These are phyloP conservation scores for Pyrrhia umbra DNA, from an alignment of 2,888 invertebrate genomes.

Conservation along the genomic window DNA sequence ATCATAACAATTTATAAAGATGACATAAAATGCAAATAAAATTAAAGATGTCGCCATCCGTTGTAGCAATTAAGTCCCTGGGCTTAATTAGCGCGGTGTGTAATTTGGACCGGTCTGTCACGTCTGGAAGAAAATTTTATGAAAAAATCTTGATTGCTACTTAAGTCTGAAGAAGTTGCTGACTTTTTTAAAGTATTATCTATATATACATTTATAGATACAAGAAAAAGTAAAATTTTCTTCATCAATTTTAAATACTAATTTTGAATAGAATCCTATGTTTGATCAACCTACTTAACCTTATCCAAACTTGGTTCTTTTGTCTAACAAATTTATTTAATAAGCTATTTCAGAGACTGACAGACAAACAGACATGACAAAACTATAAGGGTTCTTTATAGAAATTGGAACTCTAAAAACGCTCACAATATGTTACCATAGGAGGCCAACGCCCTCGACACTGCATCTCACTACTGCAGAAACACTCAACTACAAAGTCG, in stretches of 20 bases:
- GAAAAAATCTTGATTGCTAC: slow-evolving; percentile 29
- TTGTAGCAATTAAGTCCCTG: slow-evolving; percentile 53
- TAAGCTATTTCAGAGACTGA: no score
- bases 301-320: no score
- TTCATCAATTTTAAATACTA: no score
- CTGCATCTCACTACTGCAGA: slow-evolving; percentile 31
- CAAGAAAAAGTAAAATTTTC: no score
- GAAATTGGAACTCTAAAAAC: no score
- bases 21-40: slow-evolving; percentile 56
- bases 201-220: not conserved
- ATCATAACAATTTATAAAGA: slow-evolving; percentile 47
- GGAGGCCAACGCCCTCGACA: slow-evolving; percentile 25
- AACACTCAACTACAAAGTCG: slow-evolving; percentile 32
- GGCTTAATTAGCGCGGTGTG: slow-evolving; percentile 51
- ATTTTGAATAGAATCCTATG: no score
- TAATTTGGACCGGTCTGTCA: slow-evolving; percentile 47
- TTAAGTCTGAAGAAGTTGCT: not conserved
- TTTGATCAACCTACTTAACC: no score
- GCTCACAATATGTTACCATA: no score
- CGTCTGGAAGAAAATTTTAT: slow-evolving; percentile 31
- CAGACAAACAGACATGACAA: no score
- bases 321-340: no score
- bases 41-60: slow-evolving; percentile 60
- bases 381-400: no score
- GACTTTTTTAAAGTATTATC: not conserved